A percentile compares a stretch with the other conserved stretches of the same genome.
These are phyloP conservation scores for Riparia riparia DNA, from an alignment of 2,113 vertebrate genomes.

Conservation along the genomic window DNA sequence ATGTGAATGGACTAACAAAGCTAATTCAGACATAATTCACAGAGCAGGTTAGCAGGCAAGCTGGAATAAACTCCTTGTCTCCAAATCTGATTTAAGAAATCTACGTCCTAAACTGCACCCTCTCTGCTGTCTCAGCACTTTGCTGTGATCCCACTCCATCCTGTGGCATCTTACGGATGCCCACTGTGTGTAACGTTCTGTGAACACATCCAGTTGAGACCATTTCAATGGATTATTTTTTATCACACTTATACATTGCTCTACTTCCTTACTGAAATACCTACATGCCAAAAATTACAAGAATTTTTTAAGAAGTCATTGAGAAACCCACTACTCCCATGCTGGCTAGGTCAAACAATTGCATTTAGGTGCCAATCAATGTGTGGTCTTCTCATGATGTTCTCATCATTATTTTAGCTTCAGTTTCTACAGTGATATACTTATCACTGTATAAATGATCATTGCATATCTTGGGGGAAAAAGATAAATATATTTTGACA, in stretches of 20 bases:
- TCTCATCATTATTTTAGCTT: neutral
- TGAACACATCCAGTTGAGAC: neutral
- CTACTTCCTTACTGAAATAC: neutral
- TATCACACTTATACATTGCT: neutral
- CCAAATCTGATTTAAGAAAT: neutral
- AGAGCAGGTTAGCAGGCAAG: neutral
- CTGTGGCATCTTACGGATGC: neutral
- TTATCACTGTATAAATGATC: neutral
- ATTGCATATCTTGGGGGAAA: neutral
- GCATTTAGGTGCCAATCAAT: neutral
- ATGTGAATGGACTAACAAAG: neutral
- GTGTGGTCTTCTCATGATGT: neutral
- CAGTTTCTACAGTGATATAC: neutral
- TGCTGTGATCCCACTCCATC: neutral
- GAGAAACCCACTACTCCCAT: neutral
- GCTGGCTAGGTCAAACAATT: neutral
- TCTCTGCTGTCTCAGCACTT: neutral
- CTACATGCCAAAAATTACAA: neutral
- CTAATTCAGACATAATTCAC: neutral
- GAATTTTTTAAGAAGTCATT: neutral
- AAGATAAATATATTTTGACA: neutral
- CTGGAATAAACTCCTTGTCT: neutral
- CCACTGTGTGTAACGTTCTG: neutral
- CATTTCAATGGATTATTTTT: neutral
- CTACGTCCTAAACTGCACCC: neutral